These are phyloP conservation scores for Meriones psammophilus DNA, from an alignment of 2,797 vertebrate genomes.

Conservation along the genomic window DNA sequence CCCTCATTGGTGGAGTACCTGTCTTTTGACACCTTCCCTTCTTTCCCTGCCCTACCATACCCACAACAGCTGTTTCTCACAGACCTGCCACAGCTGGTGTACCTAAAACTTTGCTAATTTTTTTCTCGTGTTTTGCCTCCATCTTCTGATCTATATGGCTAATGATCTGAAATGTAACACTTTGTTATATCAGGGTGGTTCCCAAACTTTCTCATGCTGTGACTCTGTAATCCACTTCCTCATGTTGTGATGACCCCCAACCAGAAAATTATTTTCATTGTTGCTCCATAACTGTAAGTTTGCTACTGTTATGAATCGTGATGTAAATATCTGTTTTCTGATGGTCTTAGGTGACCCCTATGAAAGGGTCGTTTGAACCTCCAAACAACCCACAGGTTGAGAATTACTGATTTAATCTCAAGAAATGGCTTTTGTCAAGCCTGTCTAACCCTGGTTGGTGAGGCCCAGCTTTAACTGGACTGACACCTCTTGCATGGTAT, in stretches of 20 bases:
- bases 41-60: background rate
- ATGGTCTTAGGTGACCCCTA: background rate
- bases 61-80: background rate
- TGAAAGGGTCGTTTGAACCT: background rate
- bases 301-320: background rate
- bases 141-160: conserved; percentile 70
- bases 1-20: background rate
- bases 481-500: background rate
- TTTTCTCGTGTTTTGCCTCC: conserved; percentile 70
- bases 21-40: background rate
- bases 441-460: background rate
- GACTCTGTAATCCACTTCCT: background rate
- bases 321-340: background rate
- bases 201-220: background rate
- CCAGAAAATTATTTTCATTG: background rate
- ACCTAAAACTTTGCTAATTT: background rate
- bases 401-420: background rate
- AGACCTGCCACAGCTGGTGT: background rate
- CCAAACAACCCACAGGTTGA: background rate
- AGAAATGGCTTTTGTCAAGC: conserved; percentile 29
- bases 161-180: conserved; percentile 62
- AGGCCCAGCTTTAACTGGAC: background rate
- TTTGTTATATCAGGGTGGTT: background rate
- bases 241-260: background rate
- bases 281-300: background rate